Evolutionary conservation across 2,888 invertebrate genomes (phyloP).

Genomic region (Microchrysa polita): DNA sequence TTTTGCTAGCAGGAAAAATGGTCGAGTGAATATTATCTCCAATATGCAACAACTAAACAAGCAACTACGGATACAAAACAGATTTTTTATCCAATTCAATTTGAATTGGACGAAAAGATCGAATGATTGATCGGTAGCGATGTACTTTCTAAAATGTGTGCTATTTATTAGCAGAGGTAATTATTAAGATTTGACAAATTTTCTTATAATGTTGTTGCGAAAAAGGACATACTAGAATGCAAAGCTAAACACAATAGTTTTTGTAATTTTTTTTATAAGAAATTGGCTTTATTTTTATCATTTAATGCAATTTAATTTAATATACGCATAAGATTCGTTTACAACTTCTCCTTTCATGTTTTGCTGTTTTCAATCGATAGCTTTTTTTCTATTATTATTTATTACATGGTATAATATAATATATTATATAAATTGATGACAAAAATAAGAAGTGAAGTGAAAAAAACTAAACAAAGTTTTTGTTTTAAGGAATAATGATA

Average conservation of each 20-base stretch:
- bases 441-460: constrained; percentile 34
- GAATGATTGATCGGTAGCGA: background rate
- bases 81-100: background rate
- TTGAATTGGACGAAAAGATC: background rate
- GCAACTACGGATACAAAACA: background rate
- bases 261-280: constrained; percentile 1
- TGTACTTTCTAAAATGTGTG: background rate
- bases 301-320: constrained; percentile 27
- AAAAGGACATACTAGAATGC: background rate
- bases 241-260: constrained; percentile 30
- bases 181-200: background rate
- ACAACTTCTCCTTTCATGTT: constrained; percentile 34
- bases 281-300: constrained; percentile 22
- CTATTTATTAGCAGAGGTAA: background rate
- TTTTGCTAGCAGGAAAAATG: background rate
- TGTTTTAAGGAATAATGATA: constrained; percentile 42
- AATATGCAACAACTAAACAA: background rate
- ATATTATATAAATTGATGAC: constrained; percentile 35
- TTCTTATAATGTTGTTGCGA: background rate
- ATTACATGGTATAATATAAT: constrained; percentile 8
- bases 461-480: constrained; percentile 26
- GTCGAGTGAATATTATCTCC: background rate
- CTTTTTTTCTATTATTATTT: constrained; percentile 30
- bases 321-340: constrained; percentile 21
- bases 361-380: constrained; percentile 22